phyloP scores from a whole-genome alignment of 2,797 vertebrate species.

The Aphelocoma californica region DNA sequence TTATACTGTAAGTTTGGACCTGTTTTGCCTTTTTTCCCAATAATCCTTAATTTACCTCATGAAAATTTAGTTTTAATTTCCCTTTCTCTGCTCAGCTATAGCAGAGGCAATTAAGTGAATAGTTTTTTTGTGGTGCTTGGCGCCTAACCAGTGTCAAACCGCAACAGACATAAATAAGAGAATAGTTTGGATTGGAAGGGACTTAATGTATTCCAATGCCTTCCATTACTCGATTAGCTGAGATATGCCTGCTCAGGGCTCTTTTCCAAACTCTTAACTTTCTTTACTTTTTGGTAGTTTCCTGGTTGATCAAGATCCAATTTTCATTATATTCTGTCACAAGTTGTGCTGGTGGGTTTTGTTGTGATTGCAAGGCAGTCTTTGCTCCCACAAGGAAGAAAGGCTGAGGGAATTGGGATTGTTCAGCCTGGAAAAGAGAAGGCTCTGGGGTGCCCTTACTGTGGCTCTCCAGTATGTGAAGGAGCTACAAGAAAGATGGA shows the following conservation, averaged over 20 bases:
- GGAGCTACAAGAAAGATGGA: not conserved
- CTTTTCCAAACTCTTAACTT: not conserved
- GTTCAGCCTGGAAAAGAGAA: not conserved
- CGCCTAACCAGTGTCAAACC: too few relatives aligned
- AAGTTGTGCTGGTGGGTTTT: not conserved
- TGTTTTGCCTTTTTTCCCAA: too few relatives aligned
- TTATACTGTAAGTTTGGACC: too few relatives aligned
- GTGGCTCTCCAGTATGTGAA: accelerated
- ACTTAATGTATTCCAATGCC: not conserved
- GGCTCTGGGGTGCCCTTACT: not conserved
- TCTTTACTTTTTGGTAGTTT: not conserved
- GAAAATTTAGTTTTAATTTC: too few relatives aligned
- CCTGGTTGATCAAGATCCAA: not conserved
- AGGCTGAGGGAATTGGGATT: not conserved
- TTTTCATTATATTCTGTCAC: not conserved
- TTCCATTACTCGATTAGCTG: not conserved
- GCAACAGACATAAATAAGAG: not conserved
- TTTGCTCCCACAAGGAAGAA: not conserved
- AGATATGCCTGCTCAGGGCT: not conserved
- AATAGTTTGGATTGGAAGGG: not conserved
- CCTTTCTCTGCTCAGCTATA: too few relatives aligned
- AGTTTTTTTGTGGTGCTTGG: too few relatives aligned
- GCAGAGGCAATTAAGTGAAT: too few relatives aligned
- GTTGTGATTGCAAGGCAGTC: not conserved
- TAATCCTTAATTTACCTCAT: too few relatives aligned